Evolutionary conservation across 2,797 vertebrate genomes (phyloP), one percentile per base, ranked within the genome.

Genomic region (Adelosebastes latens): DNA sequence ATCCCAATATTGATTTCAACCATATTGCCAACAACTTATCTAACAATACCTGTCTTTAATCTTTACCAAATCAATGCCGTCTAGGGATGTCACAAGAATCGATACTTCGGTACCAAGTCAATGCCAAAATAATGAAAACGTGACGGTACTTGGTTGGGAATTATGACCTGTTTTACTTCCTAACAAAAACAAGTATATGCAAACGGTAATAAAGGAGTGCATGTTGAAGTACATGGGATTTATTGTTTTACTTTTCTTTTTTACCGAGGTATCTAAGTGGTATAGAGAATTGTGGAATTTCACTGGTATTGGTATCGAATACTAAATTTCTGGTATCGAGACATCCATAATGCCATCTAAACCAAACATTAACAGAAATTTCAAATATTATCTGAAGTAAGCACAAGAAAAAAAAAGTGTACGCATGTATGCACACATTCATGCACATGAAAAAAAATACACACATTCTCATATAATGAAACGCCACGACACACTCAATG

Each of bases 261-360:
- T 46, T 46, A 46, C 14, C 6, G 14, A 0, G 16, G 42, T 18
- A 46, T 46, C 7, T 2, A 46, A 46, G 16, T 18, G 39, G 39
- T 42, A 42, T 42, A 3, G 39, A 42, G 39, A 46, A 46, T 46
- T 18, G 16, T 46, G 8, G 31, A 8, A 2, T 46, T 0, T 46
- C 16, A 46, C 14, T 8, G 3, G 42, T 46, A 0, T 46, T 0
- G 16, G 42, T 46, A 8, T 46, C 0, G 42, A 18, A 0, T 46
- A 18, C 42, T 18, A 46, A 20, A 46, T 46, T 18, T 20, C 42
- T 46, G 42, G 42, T 46, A 46, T 20, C 0, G 7, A 1, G 42
- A 46, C 42, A 46, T 46, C 42, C 42, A 0, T 2, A 0, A n/a
- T 25, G 22, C 0, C 1, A 0, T 65, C 5, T 39, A 29, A 63